phyloP scores from a whole-genome alignment of 2,888 invertebrate species.

The Tenthredo scrophulariae region DNA sequence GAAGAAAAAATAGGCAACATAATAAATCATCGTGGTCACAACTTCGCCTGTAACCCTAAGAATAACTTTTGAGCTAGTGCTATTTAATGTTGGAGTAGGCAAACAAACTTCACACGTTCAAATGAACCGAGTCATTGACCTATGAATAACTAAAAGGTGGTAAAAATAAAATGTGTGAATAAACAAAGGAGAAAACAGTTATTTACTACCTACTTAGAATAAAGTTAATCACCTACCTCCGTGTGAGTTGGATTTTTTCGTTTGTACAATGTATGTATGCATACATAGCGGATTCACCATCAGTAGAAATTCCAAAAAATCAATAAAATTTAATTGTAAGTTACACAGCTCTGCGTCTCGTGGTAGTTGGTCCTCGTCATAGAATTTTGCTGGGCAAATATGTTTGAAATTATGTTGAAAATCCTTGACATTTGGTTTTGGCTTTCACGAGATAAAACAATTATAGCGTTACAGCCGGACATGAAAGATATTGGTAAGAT shows the following conservation, averaged over 20 bases:
- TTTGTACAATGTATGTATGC: background rate
- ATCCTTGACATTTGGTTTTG: background rate
- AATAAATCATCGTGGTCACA: background rate
- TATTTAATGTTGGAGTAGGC: background rate
- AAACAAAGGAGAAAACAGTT: conserved; percentile 24
- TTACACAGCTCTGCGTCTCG: background rate
- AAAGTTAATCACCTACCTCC: background rate
- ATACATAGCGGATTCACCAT: background rate
- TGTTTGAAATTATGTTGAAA: background rate
- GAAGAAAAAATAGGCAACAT: background rate
- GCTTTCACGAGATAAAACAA: background rate
- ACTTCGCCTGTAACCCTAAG: conserved; percentile 9
- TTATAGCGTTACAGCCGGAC: background rate
- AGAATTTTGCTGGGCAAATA: background rate
- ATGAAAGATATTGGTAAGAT: background rate
- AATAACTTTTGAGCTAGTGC: background rate
- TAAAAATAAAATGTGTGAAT: conserved; percentile 9
- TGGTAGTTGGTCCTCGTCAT: background rate
- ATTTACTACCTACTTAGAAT: conserved; percentile 17
- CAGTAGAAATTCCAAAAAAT: background rate
- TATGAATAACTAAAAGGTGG: background rate
- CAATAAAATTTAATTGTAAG: background rate
- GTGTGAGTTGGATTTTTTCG: background rate
- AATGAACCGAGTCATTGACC: conserved; percentile 12
- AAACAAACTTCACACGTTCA: background rate